Evolutionary conservation across 2,797 vertebrate species (phyloP).

Genomic region (Clarias platycephalus): DNA sequence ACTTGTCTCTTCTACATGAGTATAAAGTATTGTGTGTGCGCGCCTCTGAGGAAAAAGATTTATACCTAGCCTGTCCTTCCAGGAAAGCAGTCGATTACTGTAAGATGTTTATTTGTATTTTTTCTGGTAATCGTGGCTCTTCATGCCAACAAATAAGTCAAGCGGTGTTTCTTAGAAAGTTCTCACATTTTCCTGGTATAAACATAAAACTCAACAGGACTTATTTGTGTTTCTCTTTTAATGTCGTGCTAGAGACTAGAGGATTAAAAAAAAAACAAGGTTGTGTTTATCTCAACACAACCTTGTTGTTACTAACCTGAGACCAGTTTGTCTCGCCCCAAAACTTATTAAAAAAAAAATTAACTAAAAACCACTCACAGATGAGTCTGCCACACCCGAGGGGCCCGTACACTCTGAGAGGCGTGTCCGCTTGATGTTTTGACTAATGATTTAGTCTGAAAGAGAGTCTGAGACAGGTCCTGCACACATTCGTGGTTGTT

Average conservation of each 20-base stretch:
- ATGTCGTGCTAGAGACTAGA: background rate
- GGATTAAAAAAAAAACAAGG: background rate
- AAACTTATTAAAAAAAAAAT: too few species aligned
- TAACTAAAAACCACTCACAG: background rate
- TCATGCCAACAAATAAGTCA: background rate
- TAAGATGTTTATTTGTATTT: background rate
- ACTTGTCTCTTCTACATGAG: background rate
- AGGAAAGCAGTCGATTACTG: background rate
- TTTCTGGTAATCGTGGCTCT: background rate
- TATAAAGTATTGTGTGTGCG: background rate
- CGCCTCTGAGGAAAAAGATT: background rate
- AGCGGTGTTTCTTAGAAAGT: background rate
- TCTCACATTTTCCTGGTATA: slow-evolving; percentile 45
- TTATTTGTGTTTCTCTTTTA: slow-evolving; percentile 56
- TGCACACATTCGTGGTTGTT: slow-evolving; percentile 4
- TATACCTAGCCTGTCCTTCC: background rate
- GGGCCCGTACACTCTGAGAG: background rate
- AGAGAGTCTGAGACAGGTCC: background rate
- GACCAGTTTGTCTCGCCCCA: background rate
- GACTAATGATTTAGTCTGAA: slow-evolving; percentile 9
- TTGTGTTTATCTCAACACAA: background rate
- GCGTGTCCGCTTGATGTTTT: slow-evolving; percentile 19
- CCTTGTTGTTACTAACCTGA: background rate
- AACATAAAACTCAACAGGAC: slow-evolving; percentile 60
- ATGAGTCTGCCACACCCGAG: background rate